These are phyloP conservation scores for Takifugu rubripes DNA, from an alignment of 2,797 vertebrate species.

Conservation along the genomic window DNA sequence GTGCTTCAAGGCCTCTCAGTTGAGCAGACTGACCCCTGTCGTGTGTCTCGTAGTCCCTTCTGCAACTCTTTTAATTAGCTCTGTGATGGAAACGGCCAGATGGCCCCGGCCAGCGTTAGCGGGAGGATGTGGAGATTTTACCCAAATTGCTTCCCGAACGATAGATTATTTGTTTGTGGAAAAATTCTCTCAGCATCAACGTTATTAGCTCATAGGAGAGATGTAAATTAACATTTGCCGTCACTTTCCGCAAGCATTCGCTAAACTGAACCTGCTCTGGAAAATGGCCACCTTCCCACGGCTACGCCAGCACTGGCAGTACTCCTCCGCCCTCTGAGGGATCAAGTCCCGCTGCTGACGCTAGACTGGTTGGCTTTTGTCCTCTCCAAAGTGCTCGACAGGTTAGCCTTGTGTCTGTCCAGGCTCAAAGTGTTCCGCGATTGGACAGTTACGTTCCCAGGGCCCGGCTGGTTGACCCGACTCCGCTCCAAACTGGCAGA, in stretches of 20 bases:
- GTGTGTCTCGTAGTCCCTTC: neutral
- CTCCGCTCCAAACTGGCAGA: constrained; percentile 67
- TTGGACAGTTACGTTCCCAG: constrained; percentile 38
- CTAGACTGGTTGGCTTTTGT: constrained; percentile 62
- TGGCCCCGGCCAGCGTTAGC: neutral
- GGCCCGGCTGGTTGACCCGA: constrained; percentile 48
- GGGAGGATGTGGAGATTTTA: neutral
- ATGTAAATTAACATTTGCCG: constrained; percentile 35
- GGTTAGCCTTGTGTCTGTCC: constrained; percentile 67
- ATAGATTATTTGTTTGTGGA: constrained; percentile 14
- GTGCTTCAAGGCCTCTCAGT: constrained; percentile 22
- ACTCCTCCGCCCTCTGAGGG: neutral
- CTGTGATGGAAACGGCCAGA: constrained; percentile 4
- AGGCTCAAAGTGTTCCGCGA: constrained; percentile 67
- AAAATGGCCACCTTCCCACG: constrained; percentile 49
- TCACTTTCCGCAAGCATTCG: constrained; percentile 14
- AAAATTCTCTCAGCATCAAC: constrained; percentile 20
- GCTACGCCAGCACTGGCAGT: constrained; percentile 31
- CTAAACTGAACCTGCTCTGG: constrained; percentile 5
- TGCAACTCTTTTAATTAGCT: constrained; percentile 6
- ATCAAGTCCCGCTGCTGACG: constrained; percentile 53
- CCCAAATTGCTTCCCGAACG: constrained; percentile 21
- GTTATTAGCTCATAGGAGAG: constrained; percentile 40
- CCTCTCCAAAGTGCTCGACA: constrained; percentile 64
- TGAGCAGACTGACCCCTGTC: neutral